Evolutionary conservation across 2,888 invertebrate genomes (phyloP).

Genomic region (Melanchra persicariae): DNA sequence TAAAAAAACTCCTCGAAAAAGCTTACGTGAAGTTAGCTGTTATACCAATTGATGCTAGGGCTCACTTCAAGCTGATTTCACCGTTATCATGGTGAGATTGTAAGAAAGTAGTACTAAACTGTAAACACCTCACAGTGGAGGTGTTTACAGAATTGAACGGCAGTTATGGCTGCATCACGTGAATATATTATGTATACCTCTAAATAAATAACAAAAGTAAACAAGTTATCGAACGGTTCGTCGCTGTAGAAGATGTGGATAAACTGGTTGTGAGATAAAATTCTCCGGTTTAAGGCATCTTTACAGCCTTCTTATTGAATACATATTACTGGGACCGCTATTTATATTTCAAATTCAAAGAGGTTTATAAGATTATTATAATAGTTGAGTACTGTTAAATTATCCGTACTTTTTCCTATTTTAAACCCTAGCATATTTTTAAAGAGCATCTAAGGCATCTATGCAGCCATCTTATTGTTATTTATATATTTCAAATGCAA

Average conservation of each 20-base stretch:
- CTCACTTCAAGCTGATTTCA: no score
- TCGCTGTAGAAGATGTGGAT: constrained; percentile 68
- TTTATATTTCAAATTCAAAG: constrained; percentile 17
- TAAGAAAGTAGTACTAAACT: no score
- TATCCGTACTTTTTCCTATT: background rate
- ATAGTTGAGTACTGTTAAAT: constrained; percentile 25
- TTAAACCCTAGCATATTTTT: background rate
- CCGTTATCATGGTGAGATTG: no score
- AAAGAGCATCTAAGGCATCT: background rate
- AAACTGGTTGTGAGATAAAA: constrained; percentile 71
- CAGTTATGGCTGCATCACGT: background rate
- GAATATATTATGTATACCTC: background rate
- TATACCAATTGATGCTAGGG: no score
- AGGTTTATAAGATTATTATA: constrained; percentile 34
- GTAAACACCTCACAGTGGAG: no score
- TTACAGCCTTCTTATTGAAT: constrained; percentile 52
- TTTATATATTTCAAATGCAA: no score
- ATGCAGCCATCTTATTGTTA: no score
- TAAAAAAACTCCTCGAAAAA: no score
- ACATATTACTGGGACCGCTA: constrained; percentile 65
- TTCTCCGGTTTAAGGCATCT: constrained; percentile 65
- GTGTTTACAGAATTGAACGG: no score
- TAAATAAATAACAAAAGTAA: constrained; percentile 27
- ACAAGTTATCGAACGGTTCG: constrained; percentile 52
- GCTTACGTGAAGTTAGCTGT: no score